Conservation (phyloP, 1,140 invertebrate genomes). For the Anoplolepis gracilipes region DNA sequence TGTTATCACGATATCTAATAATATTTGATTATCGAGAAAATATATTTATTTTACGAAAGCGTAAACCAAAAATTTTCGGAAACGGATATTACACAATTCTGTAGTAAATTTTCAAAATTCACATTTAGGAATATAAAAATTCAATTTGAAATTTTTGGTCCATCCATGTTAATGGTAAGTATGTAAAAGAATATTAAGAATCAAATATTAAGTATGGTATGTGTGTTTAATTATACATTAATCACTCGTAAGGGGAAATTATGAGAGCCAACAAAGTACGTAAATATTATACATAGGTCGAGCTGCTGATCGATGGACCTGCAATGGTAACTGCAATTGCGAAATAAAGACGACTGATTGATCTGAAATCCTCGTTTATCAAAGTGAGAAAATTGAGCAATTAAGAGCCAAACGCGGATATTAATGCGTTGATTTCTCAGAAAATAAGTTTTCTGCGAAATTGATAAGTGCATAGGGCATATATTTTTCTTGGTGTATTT, state of each 20-base stretch:
- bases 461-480: no score
- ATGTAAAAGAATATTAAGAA: not conserved
- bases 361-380: constrained; percentile 74
- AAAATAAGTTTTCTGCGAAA: no score
- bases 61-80: no score
- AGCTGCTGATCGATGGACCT: constrained; percentile 67
- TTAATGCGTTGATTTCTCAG: no score
- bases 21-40: no score
- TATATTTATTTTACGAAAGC: no score
- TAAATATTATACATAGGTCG: not conserved
- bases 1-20: no score
- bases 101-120: not conserved
- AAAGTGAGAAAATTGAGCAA: no score
- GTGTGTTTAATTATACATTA: not conserved
- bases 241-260: not conserved
- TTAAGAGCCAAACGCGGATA: no score
- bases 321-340: constrained; percentile 65
- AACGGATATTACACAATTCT: no score
- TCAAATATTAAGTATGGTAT: no score
- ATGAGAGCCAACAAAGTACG: not conserved
- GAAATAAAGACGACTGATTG: constrained; percentile 71
- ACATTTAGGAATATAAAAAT: not conserved
- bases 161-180: not conserved
- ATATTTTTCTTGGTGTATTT: no score
- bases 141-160: not conserved